These are phyloP conservation scores for Poeciliopsis paucimaculata DNA, from an alignment of 2,797 vertebrate species.

Conservation along the genomic window DNA sequence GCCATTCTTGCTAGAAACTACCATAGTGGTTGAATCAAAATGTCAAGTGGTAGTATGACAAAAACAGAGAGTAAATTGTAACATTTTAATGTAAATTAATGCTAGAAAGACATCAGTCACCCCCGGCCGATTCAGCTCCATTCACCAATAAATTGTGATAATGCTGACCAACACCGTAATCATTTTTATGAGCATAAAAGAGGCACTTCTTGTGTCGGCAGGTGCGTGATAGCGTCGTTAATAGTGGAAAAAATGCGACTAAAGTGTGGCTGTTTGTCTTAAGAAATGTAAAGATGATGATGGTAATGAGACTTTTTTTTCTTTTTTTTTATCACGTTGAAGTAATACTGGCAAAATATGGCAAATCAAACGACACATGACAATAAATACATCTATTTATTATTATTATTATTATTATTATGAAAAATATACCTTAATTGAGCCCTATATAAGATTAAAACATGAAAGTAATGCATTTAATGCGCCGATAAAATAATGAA, in stretches of 20 bases:
- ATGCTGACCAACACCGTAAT: not conserved
- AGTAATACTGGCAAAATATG: not conserved
- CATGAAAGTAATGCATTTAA: not conserved
- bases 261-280: not conserved
- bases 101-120: not conserved
- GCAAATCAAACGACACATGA: not conserved
- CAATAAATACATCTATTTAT: not conserved
- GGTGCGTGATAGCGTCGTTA: not conserved
- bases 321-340: not conserved
- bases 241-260: not conserved
- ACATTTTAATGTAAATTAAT: not conserved
- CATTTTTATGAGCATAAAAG: not conserved
- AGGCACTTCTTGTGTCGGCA: not conserved
- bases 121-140: not conserved
- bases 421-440: not conserved
- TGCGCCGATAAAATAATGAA: not conserved
- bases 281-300: not conserved
- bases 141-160: not conserved
- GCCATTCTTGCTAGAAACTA: not conserved
- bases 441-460: not conserved
- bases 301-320: not conserved
- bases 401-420: not conserved
- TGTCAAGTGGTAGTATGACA: not conserved
- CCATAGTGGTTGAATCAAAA: not conserved
- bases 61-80: not conserved